Percentiles rank a stretch among this genome's conserved stretches.
These are phyloP conservation scores for Phodopus roborovskii DNA, from an alignment of 2,113 vertebrate genomes.

Conservation along the genomic window DNA sequence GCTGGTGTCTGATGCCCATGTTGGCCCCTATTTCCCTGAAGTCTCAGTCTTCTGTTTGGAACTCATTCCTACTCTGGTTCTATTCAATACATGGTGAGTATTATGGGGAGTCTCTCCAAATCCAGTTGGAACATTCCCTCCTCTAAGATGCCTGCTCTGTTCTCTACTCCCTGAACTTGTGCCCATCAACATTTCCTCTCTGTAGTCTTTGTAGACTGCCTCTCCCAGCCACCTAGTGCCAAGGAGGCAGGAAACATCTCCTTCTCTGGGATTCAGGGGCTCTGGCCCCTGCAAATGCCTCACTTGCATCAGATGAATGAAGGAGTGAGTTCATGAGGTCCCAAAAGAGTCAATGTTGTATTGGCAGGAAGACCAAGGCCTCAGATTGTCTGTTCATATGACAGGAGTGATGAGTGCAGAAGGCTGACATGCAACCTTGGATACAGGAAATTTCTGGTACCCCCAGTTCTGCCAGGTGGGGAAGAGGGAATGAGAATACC, in stretches of 20 bases:
- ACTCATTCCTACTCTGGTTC: neutral
- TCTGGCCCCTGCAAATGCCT: neutral
- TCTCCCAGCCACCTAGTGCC: neutral
- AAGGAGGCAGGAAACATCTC: neutral
- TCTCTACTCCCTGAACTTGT: neutral
- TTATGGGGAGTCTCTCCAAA: neutral
- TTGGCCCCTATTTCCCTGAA: neutral
- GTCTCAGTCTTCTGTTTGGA: neutral
- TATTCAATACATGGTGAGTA: neutral
- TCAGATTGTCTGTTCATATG: conserved; percentile 12
- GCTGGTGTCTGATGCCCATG: neutral
- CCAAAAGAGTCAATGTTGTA: neutral
- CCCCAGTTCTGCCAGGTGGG: neutral
- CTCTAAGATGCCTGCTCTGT: conserved; percentile 7
- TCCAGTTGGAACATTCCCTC: neutral
- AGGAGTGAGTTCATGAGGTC: neutral
- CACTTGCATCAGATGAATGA: neutral
- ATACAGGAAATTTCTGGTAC: neutral
- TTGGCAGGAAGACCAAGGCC: neutral
- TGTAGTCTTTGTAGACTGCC: neutral
- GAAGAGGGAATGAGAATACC: neutral
- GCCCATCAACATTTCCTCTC: neutral
- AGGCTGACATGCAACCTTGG: neutral
- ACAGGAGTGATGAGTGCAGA: neutral
- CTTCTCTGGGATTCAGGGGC: neutral